A percentile compares a stretch with the other conserved stretches of the same genome.
Evolutionary conservation across 1,140 invertebrate genomes (phyloP).

Genomic region (Chironomus tepperi): DNA sequence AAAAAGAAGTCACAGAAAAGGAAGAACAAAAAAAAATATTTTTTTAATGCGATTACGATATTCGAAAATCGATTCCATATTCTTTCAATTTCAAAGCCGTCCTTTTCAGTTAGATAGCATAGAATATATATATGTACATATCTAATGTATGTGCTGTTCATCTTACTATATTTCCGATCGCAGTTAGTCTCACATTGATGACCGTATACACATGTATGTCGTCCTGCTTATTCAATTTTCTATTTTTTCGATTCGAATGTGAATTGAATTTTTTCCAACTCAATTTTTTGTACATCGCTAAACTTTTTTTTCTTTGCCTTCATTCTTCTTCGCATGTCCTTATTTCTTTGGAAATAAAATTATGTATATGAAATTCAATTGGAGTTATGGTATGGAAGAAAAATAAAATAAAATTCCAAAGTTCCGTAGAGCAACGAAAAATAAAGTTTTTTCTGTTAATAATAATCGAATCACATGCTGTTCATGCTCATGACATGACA

Average conservation of each 20-base stretch:
- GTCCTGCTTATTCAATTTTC: conserved; percentile 14
- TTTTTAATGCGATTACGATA: neutral
- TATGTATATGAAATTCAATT: too few relatives aligned
- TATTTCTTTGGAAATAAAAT: too few relatives aligned
- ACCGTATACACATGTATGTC: neutral
- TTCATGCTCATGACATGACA: conserved; percentile 3
- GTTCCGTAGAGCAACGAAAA: neutral
- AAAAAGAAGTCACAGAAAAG: too few relatives aligned
- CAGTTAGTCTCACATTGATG: neutral
- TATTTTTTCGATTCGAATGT: neutral
- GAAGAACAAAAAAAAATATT: too few relatives aligned
- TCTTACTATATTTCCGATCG: too few relatives aligned
- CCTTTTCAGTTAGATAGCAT: neutral
- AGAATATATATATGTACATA: neutral
- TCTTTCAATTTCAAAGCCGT: neutral
- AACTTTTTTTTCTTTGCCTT: neutral
- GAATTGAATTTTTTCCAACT: conserved; percentile 13
- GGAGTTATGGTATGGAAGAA: too few relatives aligned
- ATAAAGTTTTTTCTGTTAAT: neutral
- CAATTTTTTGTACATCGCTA: neutral
- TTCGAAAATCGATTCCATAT: neutral
- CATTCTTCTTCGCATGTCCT: neutral
- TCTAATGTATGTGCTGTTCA: too few relatives aligned
- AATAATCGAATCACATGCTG: conserved; percentile 7
- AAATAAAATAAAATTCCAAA: too few relatives aligned